Conservation (phyloP, 2,888 invertebrate species). For the Cylindroiulus punctatus region DNA sequence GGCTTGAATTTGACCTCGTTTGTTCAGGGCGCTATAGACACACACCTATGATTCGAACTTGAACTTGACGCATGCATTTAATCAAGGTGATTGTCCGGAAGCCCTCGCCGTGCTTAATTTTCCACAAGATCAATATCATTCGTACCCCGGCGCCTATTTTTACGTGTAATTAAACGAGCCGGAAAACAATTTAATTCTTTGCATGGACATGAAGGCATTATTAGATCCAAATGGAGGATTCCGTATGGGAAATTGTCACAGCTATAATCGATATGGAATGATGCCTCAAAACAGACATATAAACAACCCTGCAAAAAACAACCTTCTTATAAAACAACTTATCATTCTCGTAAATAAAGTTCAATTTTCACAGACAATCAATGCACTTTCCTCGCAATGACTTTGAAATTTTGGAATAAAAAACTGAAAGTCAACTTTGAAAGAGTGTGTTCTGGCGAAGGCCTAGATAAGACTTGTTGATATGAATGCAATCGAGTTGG, state of each 20-base stretch:
- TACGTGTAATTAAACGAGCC: neutral
- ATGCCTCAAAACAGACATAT: no score
- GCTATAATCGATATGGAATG: no score
- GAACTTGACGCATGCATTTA: neutral
- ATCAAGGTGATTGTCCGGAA: neutral
- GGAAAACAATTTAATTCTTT: neutral
- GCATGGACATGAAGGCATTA: no score
- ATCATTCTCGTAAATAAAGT: neutral
- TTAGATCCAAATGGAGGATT: no score
- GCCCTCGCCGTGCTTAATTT: neutral
- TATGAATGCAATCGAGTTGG: no score
- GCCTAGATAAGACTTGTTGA: no score
- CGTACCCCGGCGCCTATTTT: neutral
- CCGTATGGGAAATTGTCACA: no score
- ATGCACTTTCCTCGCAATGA: neutral
- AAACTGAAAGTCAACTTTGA: neutral
- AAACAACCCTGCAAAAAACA: no score
- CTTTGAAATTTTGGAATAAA: neutral
- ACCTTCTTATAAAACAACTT: neutral
- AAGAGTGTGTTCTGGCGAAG: no score
- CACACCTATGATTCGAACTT: neutral
- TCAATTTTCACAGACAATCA: neutral
- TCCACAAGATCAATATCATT: neutral
- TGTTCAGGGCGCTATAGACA: neutral
- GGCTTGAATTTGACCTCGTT: conserved; percentile 7